Evolutionary conservation across 2,888 invertebrate genomes (phyloP).

Genomic region (Cosmopolites sordidus): DNA sequence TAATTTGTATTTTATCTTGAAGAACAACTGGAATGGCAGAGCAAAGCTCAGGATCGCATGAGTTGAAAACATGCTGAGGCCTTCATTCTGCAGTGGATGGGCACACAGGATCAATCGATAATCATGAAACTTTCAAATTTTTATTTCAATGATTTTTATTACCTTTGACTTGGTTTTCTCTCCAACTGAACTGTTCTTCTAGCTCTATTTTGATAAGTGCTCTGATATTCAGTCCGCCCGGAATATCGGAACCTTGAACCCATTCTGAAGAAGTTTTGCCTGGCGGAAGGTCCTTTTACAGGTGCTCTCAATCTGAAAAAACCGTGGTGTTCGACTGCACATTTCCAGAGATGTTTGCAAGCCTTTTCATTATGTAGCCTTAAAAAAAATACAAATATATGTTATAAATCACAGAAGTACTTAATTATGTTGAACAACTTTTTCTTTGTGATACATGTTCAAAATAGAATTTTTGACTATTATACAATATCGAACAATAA

Average conservation of each 20-base stretch:
- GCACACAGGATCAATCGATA: background rate
- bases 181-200: conserved; percentile 94
- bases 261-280: conserved; percentile 97
- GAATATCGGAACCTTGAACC: conserved; percentile 90
- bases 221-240: conserved; percentile 95
- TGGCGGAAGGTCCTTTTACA: conserved; percentile 79
- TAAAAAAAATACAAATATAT: conserved; percentile 10
- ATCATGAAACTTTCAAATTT: background rate
- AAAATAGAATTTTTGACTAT: too few relatives aligned
- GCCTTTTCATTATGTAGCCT: conserved; percentile 92
- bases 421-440: too few relatives aligned
- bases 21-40: too few relatives aligned
- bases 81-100: too few relatives aligned
- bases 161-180: conserved; percentile 89
- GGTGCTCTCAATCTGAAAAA: conserved; percentile 94
- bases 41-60: too few relatives aligned
- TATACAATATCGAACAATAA: too few relatives aligned
- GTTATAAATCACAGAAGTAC: too few relatives aligned
- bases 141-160: conserved; percentile 5
- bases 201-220: conserved; percentile 84
- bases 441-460: too few relatives aligned
- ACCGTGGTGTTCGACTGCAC: conserved; percentile 98
- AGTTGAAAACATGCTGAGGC: too few relatives aligned
- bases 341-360: conserved; percentile 99
- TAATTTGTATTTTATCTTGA: too few relatives aligned